Conservation (phyloP, 53 echinoderm and acorn worm species). For the Glandiceps talaboti region DNA sequence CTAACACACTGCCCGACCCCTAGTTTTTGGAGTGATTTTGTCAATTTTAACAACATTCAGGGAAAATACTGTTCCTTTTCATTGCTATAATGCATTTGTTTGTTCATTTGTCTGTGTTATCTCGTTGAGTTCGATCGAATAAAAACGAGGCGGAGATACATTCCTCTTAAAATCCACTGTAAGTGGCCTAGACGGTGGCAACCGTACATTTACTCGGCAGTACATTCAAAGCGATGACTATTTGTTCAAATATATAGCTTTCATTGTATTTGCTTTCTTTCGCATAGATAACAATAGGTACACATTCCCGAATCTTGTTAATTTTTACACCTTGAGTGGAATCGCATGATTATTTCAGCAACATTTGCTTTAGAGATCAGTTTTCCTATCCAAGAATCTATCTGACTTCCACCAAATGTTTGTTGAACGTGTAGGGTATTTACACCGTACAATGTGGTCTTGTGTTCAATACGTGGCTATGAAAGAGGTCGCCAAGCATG, state of each 20-base stretch:
- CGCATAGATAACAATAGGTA: neutral
- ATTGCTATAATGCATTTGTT: neutral
- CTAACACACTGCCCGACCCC: too few species aligned
- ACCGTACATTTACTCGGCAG: too few species aligned
- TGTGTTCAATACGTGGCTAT: neutral
- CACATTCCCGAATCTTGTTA: neutral
- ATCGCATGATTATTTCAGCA: too few species aligned
- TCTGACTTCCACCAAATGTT: too few species aligned
- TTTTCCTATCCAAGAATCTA: too few species aligned
- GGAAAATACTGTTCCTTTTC: too few species aligned
- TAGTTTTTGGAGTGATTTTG: too few species aligned
- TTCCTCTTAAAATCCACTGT: neutral
- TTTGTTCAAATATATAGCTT: neutral
- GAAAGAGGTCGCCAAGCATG: neutral
- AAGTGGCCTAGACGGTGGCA: neutral
- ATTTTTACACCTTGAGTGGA: neutral
- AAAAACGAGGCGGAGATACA: neutral
- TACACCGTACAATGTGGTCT: neutral
- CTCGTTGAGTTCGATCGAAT: neutral
- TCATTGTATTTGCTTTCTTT: neutral
- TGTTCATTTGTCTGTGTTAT: neutral
- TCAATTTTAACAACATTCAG: too few species aligned
- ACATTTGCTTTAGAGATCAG: too few species aligned
- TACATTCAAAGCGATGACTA: too few species aligned
- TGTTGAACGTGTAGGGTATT: neutral